These are phyloP conservation scores for Beris chalybata DNA, from an alignment of 2,888 invertebrate genomes.

Conservation along the genomic window DNA sequence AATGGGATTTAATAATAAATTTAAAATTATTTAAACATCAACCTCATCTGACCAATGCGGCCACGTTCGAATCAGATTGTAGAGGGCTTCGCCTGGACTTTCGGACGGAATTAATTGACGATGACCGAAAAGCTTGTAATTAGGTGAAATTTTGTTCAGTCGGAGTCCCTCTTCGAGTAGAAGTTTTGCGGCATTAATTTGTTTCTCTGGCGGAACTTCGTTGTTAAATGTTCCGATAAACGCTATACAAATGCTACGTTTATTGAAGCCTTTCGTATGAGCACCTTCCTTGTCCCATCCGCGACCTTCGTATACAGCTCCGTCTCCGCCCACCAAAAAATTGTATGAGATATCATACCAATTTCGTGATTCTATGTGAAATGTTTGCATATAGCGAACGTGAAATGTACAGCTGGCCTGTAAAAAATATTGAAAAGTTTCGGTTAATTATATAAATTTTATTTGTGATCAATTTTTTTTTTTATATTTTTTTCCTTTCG, in stretches of 20 bases:
- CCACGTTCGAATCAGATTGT: constrained; percentile 67
- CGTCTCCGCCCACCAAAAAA: constrained; percentile 79
- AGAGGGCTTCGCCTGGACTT: constrained; percentile 70
- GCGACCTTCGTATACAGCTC: constrained; percentile 71
- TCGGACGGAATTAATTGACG: constrained; percentile 67
- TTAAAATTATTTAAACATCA: background rate
- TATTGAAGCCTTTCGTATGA: constrained; percentile 69
- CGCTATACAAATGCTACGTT: constrained; percentile 68
- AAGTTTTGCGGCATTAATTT: constrained; percentile 64
- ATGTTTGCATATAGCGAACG: constrained; percentile 60
- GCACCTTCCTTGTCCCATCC: constrained; percentile 76
- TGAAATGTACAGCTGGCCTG: constrained; percentile 63
- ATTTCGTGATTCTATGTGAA: constrained; percentile 66
- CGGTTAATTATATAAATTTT: no score
- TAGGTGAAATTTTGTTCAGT: constrained; percentile 61
- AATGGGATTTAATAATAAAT: background rate
- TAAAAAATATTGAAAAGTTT: background rate
- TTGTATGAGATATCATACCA: constrained; percentile 77
- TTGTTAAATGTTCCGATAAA: constrained; percentile 72
- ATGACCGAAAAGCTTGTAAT: constrained; percentile 71
- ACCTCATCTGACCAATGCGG: constrained; percentile 60
- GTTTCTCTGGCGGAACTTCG: constrained; percentile 58
- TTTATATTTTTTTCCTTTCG: no score
- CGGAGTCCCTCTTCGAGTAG: constrained; percentile 66
- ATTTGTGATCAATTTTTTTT: no score